phyloP scores from a whole-genome alignment of 2,113 vertebrate genomes.

The Cebidichthys violaceus region DNA sequence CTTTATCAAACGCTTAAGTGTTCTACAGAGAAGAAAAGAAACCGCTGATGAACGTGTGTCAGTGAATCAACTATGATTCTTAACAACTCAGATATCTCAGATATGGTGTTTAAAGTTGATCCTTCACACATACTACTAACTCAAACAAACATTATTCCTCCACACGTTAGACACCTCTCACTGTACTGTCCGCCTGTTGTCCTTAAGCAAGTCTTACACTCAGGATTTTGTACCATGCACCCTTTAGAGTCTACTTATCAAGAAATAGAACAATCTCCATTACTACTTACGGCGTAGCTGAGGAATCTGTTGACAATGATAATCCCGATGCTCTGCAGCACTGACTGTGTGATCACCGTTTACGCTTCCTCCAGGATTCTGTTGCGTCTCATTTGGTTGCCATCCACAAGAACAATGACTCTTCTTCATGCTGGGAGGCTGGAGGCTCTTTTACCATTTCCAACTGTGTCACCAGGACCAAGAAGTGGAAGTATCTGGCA shows the following conservation, averaged over 20 bases:
- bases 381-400: background rate
- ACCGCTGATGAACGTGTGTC: background rate
- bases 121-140: background rate
- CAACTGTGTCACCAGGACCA: background rate
- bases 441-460: background rate
- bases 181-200: background rate
- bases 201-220: background rate
- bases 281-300: conserved; percentile 24
- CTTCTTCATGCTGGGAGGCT: conserved; percentile 15
- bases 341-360: background rate
- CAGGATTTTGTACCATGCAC: background rate
- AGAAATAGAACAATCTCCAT: background rate
- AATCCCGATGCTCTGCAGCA: conserved; percentile 3
- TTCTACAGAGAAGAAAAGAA: background rate
- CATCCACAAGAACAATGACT: conserved; percentile 20
- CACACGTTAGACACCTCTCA: background rate
- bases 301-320: background rate
- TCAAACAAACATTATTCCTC: background rate
- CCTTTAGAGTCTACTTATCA: background rate
- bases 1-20: background rate
- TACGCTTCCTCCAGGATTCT: background rate
- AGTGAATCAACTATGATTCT: background rate
- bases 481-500: conserved; percentile 31
- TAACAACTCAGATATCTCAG: background rate
- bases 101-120: background rate